Conservation (phyloP, 2,113 vertebrate genomes). For the Neodontobutis hainanensis region DNA sequence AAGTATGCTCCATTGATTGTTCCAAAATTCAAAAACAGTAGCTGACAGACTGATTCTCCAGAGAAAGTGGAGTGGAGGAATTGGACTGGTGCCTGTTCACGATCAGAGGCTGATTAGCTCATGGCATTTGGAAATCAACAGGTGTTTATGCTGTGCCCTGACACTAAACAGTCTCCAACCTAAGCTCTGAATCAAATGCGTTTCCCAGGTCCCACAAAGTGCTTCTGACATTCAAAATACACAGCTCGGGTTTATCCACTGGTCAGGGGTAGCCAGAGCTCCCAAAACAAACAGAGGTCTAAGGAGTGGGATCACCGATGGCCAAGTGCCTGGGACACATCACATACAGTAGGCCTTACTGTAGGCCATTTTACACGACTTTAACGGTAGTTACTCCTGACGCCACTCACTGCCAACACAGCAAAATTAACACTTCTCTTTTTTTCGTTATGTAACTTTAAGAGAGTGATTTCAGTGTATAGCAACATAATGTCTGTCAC, state of each 20-base stretch:
- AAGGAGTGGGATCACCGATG: constrained; percentile 69
- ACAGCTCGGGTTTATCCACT: constrained; percentile 69
- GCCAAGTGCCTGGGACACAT: constrained; percentile 69
- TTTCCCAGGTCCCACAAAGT: constrained; percentile 72
- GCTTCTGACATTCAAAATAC: constrained; percentile 78
- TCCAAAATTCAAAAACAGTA: constrained; percentile 70
- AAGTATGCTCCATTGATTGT: constrained; percentile 71
- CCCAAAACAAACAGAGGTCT: constrained; percentile 77
- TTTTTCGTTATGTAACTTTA: constrained; percentile 67
- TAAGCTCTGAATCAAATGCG: constrained; percentile 63
- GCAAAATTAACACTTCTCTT: constrained; percentile 51
- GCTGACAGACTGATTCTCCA: constrained; percentile 50
- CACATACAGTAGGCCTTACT: constrained; percentile 43
- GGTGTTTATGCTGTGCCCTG: constrained; percentile 75
- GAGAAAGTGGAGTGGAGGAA: constrained; percentile 55
- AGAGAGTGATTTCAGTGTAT: constrained; percentile 41
- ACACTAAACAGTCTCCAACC: constrained; percentile 64
- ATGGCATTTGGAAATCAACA: constrained; percentile 69
- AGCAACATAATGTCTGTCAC: constrained; percentile 68
- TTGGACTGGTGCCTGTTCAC: constrained; percentile 48
- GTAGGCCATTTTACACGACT: constrained; percentile 41
- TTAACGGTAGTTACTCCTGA: constrained; percentile 34
- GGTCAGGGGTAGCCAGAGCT: constrained; percentile 72
- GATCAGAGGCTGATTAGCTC: constrained; percentile 52
- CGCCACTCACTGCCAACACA: constrained; percentile 38